Conservation (phyloP, 1,140 invertebrate species). For the Watersipora subatra region DNA sequence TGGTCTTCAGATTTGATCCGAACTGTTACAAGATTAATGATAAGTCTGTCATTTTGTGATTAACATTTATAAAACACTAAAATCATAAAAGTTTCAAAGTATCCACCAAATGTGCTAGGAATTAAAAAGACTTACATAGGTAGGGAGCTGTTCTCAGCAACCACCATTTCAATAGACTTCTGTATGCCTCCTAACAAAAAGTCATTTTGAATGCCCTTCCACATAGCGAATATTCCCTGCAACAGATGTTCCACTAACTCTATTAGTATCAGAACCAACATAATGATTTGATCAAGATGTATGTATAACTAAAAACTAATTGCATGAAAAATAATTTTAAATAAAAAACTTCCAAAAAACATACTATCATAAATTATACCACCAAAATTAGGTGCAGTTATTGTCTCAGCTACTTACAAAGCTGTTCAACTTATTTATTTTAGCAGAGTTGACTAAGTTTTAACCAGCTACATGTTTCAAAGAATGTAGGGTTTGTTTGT, state of each 20-base stretch:
- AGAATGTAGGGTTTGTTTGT: too few relatives aligned
- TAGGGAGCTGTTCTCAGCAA: not conserved
- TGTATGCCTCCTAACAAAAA: not conserved
- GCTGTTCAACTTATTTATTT: too few relatives aligned
- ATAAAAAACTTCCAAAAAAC: too few relatives aligned
- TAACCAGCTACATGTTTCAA: too few relatives aligned
- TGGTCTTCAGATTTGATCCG: too few relatives aligned
- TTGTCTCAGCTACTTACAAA: too few relatives aligned
- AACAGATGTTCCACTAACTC: not conserved
- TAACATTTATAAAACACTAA: not conserved
- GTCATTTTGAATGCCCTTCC: not conserved
- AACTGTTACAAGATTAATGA: too few relatives aligned
- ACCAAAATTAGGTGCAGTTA: too few relatives aligned
- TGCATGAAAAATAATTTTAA: not conserved
- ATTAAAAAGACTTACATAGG: not conserved
- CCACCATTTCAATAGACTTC: not conserved
- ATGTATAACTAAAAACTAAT: not conserved
- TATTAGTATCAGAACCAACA: not conserved
- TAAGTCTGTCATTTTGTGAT: too few relatives aligned
- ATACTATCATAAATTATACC: too few relatives aligned
- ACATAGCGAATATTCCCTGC: not conserved
- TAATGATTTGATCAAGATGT: not conserved
- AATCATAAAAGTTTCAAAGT: not conserved
- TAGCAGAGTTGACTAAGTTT: too few relatives aligned
- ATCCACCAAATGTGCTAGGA: too few relatives aligned